phyloP scores from a whole-genome alignment of 2,113 vertebrate genomes.

The Catharus minimus region DNA sequence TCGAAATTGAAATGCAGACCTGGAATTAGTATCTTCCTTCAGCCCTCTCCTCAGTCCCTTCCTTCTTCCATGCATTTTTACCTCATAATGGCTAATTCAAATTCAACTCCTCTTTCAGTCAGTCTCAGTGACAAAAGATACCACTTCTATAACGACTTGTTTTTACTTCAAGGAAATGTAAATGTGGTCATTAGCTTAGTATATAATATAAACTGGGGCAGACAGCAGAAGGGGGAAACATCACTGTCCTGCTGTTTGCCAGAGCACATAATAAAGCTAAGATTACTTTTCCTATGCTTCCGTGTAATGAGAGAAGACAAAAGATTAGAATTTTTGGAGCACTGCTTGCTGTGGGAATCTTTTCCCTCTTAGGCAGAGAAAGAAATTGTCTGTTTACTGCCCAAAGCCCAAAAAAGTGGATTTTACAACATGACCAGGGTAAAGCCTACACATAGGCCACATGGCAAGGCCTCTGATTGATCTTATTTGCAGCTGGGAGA shows the following conservation, averaged over 20 bases:
- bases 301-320: conserved; percentile 44
- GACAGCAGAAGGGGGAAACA: background rate
- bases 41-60: background rate
- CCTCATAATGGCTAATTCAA: background rate
- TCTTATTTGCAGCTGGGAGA: background rate
- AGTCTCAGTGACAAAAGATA: background rate
- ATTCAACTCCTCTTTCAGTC: background rate
- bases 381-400: background rate
- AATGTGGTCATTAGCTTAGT: conserved; percentile 43
- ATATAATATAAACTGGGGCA: background rate
- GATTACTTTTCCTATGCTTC: conserved; percentile 16
- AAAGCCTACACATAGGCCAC: background rate
- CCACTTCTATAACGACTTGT: background rate
- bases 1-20: background rate
- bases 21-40: background rate
- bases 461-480: background rate
- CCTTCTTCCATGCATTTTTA: background rate
- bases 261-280: background rate
- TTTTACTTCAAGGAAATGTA: conserved; percentile 50
- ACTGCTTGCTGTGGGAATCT: background rate
- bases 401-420: background rate
- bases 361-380: background rate
- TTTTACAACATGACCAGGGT: background rate
- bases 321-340: conserved; percentile 31
- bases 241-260: conserved; percentile 38